Evolutionary conservation across 1,140 invertebrate genomes (phyloP).

Genomic region (Rhopalosiphum padi): DNA sequence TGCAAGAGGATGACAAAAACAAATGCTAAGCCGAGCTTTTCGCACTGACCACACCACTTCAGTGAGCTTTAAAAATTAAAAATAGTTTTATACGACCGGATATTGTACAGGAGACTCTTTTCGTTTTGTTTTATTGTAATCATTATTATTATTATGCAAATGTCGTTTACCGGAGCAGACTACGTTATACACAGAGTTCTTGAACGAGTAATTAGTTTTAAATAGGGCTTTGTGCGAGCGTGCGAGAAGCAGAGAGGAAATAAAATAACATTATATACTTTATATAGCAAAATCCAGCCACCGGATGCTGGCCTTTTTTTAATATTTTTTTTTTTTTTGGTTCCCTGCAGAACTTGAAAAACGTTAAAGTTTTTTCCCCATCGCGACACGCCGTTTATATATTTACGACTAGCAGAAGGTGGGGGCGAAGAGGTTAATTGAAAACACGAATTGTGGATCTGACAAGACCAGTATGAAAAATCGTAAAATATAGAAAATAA

Average conservation of each 20-base stretch:
- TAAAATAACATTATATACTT: constrained; percentile 21
- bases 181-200: neutral
- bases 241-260: constrained; percentile 19
- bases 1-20: neutral
- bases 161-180: constrained; percentile 27
- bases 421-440: neutral
- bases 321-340: neutral
- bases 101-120: constrained; percentile 26
- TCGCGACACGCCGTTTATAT: constrained; percentile 8
- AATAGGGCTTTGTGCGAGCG: constrained; percentile 13
- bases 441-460: constrained; percentile 21
- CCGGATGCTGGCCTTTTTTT: constrained; percentile 27
- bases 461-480: constrained; percentile 24
- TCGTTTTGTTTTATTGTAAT: constrained; percentile 31
- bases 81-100: constrained; percentile 34
- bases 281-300: constrained; percentile 18
- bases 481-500: neutral
- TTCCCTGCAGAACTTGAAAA: constrained; percentile 19
- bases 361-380: constrained; percentile 20
- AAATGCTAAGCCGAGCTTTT: constrained; percentile 14
- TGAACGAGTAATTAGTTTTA: constrained; percentile 52
- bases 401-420: neutral
- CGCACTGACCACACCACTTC: neutral
- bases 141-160: constrained; percentile 27
- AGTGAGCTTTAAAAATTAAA: neutral